Conservation (phyloP, 2,113 vertebrate genomes). For the Pterocles orientalis region DNA sequence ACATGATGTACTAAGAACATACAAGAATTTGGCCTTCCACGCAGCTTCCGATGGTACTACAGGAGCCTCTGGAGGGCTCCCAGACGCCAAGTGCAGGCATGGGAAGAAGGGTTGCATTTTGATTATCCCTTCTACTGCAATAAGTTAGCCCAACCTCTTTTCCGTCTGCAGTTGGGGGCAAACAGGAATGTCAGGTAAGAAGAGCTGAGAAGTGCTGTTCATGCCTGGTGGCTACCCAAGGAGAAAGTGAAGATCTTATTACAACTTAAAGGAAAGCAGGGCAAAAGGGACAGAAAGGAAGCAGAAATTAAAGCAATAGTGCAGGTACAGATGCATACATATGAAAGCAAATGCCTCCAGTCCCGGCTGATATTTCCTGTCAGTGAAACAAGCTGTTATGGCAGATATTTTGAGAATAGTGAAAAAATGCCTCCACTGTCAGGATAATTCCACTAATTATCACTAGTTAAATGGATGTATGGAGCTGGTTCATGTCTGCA, state of each 20-base stretch:
- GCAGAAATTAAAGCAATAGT: not conserved
- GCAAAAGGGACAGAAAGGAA: not conserved
- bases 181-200: not conserved
- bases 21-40: not conserved
- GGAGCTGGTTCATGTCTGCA: not conserved
- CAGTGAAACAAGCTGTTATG: not conserved
- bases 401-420: not conserved
- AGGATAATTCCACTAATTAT: not conserved
- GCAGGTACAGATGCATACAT: accelerated
- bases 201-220: not conserved
- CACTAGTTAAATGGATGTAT: not conserved
- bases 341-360: not conserved
- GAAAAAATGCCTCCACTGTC: not conserved
- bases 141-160: not conserved
- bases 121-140: not conserved
- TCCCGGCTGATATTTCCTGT: not conserved
- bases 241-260: not conserved
- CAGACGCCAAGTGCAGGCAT: not conserved
- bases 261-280: not conserved
- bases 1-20: not conserved
- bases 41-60: not conserved
- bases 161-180: not conserved
- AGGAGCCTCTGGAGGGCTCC: not conserved
- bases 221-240: not conserved
- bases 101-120: not conserved